These are phyloP conservation scores for Mythimna albipuncta DNA, from an alignment of 2,888 invertebrate genomes.

Conservation along the genomic window DNA sequence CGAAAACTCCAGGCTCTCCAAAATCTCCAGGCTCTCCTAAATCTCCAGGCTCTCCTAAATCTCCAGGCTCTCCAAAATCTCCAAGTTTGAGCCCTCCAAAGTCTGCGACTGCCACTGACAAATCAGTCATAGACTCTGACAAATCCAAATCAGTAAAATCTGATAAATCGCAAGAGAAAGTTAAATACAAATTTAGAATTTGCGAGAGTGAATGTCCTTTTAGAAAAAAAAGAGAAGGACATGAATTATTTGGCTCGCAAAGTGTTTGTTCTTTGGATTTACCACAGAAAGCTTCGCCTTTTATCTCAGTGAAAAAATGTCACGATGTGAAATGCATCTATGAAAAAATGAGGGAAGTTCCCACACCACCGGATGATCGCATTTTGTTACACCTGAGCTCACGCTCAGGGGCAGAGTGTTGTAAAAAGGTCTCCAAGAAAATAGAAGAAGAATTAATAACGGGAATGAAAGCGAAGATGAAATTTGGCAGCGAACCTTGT, in stretches of 20 bases:
- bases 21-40: conserved; percentile 4
- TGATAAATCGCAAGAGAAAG: conserved; percentile 52
- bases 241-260: conserved; percentile 49
- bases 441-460: conserved; percentile 78
- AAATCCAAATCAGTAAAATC: conserved; percentile 63
- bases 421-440: conserved; percentile 66
- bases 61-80: not conserved
- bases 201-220: conserved; percentile 70
- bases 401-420: conserved; percentile 69
- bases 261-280: conserved; percentile 73
- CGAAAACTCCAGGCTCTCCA: conserved; percentile 5
- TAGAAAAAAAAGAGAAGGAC: conserved; percentile 50
- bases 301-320: conserved; percentile 76
- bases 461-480: conserved; percentile 74
- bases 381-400: conserved; percentile 73
- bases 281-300: conserved; percentile 66
- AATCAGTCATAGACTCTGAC: conserved; percentile 41
- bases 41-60: not conserved
- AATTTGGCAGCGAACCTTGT: conserved; percentile 77
- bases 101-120: conserved; percentile 40
- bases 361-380: conserved; percentile 72
- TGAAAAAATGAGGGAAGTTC: conserved; percentile 68
- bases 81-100: conserved; percentile 3
- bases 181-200: conserved; percentile 66
- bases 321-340: conserved; percentile 71